Evolutionary conservation across 2,888 invertebrate species (phyloP), one percentile per base, ranked within the genome.

Genomic region (Conops quadrifasciatus): DNA sequence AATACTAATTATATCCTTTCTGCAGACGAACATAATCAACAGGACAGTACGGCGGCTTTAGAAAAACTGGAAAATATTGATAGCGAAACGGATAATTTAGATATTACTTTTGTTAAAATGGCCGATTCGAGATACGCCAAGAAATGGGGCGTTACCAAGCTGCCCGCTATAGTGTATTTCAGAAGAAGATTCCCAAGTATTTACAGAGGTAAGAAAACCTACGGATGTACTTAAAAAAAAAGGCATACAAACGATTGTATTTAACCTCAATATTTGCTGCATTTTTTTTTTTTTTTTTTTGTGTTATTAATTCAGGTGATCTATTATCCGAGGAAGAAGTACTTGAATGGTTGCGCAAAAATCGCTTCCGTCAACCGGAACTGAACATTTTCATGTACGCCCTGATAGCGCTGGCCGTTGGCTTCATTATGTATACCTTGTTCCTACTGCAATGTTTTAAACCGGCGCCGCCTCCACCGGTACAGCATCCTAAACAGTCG

Each of bases 71-170:
- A 97, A 83, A 94, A 94, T 78, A 97, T 97, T 78, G 97, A 98
- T 82, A 94, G 95, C 78, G 97, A 97, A 87, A 95, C 95, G 0
- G 96, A 96, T 82, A 95, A 95, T 85, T 88, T 97, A 81, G 96
- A 96, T 81, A 96, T 97, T 75, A 95, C 95, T 1, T 96, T 97
- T 84, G 96, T 96, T 0, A 96, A 96, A 87, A 96, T 97, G 93
- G 92, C 94, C 71, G 96, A 96, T 84, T 90, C 94, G 0, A 89
- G 95, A 53, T 96, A 96, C 83, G 96, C 96, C 16, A 90, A 94
- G 68, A 96, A 96, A 87, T 96, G 96, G 94, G 96, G 96, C 26
- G 95, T 96, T 19, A 94, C 93, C 0, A 94, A 94, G 83, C 87
- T 96, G 73, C 96, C 96, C 15, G 93, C 96, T 1, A 92, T 96